Base-by-base conservation (phyloP, 2,113 vertebrate genomes). In the Mirounga angustirostris region DNA sequence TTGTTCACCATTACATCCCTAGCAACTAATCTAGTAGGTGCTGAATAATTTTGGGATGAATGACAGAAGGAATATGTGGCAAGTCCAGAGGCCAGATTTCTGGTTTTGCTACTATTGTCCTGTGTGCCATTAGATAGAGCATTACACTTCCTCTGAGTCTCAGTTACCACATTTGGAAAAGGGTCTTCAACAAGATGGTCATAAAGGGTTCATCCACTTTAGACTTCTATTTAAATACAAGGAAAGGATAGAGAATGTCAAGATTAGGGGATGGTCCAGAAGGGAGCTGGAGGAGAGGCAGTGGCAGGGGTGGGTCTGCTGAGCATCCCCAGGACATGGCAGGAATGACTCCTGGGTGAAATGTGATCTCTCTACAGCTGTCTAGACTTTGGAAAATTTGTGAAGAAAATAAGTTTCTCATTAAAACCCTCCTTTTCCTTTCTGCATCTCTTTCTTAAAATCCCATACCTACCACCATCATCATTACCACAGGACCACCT, bases 351-450 rank as follows among this genome's bases (percentile, higher is more conserved):
- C 54, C 73, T 10, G 33, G 11, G n/a, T 80, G 54, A 91, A 91
- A 46, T 89, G 21, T 88, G 24, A 69, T 74, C 15, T 88, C 22
- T 94, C 50, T 59, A 43, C 50, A 10, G 11, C 58, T 13, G 36
- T 87, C 15, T 56, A 63, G 14, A 30, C 26, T 81, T 93, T 63
- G 83, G 40, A 61, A 92, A 94, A 94, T 43, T 33, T 87, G 50
- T 90, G 56, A 92, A 59, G 18, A 85, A 91, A 91, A 6, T 78
- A 93, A 67, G 30, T 84, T 91, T 94, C 59, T 95, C 19, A 40
- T 0, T n/a, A 30, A 94, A 89, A 96, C 16, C 3, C 6, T 69
- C n/a, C 36, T 65, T 97, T 95, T 36, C 33, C 24, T 81, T 79
- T 86, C 59, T 63, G 50, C 8, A 54, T n/a, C 24, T 4, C 43